A percentile compares a stretch with the other conserved stretches of the same genome.
These are phyloP conservation scores for Eulemur mongoz DNA, from an alignment of 2,797 vertebrate species.

Conservation along the genomic window DNA sequence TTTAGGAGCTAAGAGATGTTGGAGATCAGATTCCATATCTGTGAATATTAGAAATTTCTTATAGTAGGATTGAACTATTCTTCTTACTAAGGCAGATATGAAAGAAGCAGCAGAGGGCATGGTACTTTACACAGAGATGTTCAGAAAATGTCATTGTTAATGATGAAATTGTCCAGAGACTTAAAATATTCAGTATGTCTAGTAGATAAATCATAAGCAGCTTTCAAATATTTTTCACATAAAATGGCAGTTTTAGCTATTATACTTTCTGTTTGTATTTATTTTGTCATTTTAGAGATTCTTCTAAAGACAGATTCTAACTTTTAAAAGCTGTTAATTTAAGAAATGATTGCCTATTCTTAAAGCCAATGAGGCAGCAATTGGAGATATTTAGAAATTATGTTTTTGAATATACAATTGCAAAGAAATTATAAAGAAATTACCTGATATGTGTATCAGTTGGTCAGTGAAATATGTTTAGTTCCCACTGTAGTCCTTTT, in stretches of 20 bases:
- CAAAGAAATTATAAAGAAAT: background rate
- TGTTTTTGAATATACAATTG: background rate
- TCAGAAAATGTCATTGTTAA: background rate
- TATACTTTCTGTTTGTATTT: conserved; percentile 2
- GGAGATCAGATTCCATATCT: background rate
- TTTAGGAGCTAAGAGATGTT: background rate
- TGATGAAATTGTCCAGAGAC: background rate
- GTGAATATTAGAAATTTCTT: background rate
- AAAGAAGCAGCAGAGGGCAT: background rate
- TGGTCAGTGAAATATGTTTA: background rate
- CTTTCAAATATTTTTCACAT: conserved; percentile 25
- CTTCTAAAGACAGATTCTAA: background rate
- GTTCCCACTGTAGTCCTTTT: background rate
- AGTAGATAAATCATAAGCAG: background rate
- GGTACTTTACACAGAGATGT: background rate
- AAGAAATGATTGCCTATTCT: background rate
- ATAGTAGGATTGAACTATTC: background rate
- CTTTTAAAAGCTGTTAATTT: background rate
- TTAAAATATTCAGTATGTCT: background rate
- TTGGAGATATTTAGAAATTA: background rate
- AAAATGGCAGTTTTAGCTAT: background rate
- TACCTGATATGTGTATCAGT: background rate
- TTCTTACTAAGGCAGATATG: background rate
- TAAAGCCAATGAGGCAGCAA: background rate
- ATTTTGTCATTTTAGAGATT: background rate